phyloP scores from a whole-genome alignment of 2,797 vertebrate species.

The Siniperca scherzeri region DNA sequence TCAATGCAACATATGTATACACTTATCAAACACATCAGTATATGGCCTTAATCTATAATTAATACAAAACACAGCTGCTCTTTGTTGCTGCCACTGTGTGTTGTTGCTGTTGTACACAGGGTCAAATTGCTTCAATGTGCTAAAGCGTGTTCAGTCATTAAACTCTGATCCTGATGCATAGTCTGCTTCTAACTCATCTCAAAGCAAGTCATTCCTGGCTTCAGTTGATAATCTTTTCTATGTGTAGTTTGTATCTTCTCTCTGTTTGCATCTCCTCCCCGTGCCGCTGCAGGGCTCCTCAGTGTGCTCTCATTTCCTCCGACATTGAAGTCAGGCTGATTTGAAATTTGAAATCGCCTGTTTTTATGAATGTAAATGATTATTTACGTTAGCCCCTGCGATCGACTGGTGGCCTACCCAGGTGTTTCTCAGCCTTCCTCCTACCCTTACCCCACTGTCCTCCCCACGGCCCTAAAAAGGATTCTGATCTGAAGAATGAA shows the following conservation, averaged over 20 bases:
- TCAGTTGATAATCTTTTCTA: conserved; percentile 19
- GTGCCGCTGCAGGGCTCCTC: conserved; percentile 14
- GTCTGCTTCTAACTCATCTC: conserved; percentile 29
- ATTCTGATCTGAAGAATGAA: conserved; percentile 42
- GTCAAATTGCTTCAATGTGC: conserved; percentile 1
- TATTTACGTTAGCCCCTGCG: conserved; percentile 23
- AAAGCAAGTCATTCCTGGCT: conserved; percentile 4
- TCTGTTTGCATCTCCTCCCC: neutral
- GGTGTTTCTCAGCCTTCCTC: conserved; percentile 27
- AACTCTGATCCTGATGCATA: conserved; percentile 4
- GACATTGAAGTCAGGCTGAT: conserved; percentile 32
- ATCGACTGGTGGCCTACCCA: conserved; percentile 7
- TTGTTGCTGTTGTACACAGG: neutral
- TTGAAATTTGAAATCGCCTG: conserved; percentile 49
- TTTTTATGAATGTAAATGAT: conserved; percentile 48
- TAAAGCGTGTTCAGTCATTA: conserved; percentile 25
- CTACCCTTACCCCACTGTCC: neutral
- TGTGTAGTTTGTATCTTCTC: conserved; percentile 14
- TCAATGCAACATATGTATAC: neutral
- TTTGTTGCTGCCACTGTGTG: neutral
- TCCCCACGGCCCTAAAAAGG: conserved; percentile 27
- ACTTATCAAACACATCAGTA: conserved; percentile 12
- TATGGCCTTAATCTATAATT: neutral
- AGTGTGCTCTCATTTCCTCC: conserved; percentile 24
- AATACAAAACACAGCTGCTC: neutral